Evolutionary conservation across 2,888 invertebrate genomes (phyloP), one percentile per base, ranked within the genome.

Genomic region (Hermaeophaga mercurialis): DNA sequence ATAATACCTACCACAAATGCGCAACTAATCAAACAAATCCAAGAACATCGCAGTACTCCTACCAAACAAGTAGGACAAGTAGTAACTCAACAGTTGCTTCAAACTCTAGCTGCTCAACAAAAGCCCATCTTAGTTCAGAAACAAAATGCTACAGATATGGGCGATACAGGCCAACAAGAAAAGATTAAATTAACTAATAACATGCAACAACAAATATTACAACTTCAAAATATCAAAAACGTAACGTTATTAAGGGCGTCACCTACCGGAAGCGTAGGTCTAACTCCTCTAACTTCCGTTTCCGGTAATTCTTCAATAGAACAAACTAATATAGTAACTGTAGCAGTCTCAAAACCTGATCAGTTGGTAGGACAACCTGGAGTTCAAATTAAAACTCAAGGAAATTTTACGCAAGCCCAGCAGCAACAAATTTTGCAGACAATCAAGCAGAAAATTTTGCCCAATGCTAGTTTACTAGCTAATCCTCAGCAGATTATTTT

Each of bases 341-440:
- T 70, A 6, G 62, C 69, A 1, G 65, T 70, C 1, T 57, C 69
- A 7, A 69, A 70, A 50, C 59, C 64, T 43, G 54, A 55, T 39
- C 63, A 69, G 41, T 61, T 66, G 31, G 59, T 68, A 1, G 64
- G 65, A 1, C 65, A 66, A 43, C 62, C 65, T 19, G 66, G 68
- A 3, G 64, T 74, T 4, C 73, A 75, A 53, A 70, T 73, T n/a
- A 70, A 72, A 54, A 68, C 72, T 0, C 69, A 70, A 24, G 69
- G 66, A 1, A 72, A 69, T 49, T 61, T 78, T 44, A 77, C 78
- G 14, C 71, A 75, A 9, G 74, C 75, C 1, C 79, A 79, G 58
- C 80, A 80, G 46, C 78, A 78, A 52, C 79, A 79, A 62, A 78
- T 81, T 54, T 60, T 79, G 39, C 81, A 81, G 65, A 78, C 79